phyloP scores from a whole-genome alignment of 2,113 vertebrate species.

The Gambusia affinis region DNA sequence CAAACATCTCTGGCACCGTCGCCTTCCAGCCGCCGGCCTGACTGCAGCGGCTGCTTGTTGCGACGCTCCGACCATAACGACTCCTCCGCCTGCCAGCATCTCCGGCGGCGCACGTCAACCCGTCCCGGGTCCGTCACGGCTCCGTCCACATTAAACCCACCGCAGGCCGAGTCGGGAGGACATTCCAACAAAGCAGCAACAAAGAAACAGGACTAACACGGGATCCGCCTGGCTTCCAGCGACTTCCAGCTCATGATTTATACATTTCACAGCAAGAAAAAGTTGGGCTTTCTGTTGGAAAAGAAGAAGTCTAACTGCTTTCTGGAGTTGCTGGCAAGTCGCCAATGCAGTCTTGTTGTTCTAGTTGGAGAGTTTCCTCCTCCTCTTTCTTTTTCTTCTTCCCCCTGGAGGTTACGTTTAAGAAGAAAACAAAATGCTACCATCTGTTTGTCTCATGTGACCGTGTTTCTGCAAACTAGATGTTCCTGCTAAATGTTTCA shows the following conservation, averaged over 20 bases:
- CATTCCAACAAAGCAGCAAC: not conserved
- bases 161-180: not conserved
- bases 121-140: not conserved
- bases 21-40: too few species aligned
- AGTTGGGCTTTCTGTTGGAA: not conserved
- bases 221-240: not conserved
- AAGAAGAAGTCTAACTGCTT: conserved; percentile 9
- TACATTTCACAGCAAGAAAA: conserved; percentile 1
- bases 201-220: not conserved
- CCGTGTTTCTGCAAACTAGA: not conserved
- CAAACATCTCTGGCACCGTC: too few species aligned
- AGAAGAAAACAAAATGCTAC: not conserved
- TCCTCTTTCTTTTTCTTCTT: not conserved
- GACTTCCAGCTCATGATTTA: not conserved
- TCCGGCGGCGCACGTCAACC: not conserved
- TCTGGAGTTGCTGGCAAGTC: not conserved
- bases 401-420: not conserved
- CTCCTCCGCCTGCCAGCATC: not conserved
- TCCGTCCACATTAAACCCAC: not conserved
- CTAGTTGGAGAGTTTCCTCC: not conserved
- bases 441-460: conserved; percentile 1
- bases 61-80: not conserved
- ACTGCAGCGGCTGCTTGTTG: too few species aligned
- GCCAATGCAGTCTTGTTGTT: not conserved
- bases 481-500: not conserved